A percentile compares a stretch with the other conserved stretches of the same genome.
phyloP scores from a whole-genome alignment of 2,113 vertebrate species.

The human region DNA sequence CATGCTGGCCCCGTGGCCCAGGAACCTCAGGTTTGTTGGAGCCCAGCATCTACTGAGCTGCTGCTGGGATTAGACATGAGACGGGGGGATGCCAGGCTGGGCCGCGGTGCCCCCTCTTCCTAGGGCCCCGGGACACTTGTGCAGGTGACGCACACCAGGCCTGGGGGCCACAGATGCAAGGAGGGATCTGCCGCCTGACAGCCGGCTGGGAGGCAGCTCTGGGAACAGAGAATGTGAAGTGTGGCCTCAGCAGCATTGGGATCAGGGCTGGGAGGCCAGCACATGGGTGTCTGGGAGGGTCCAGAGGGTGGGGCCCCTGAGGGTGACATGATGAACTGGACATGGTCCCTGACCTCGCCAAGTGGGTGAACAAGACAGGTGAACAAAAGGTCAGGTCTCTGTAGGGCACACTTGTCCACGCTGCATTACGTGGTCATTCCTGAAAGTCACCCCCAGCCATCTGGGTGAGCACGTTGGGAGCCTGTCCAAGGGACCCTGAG shows the following conservation, averaged over 20 bases:
- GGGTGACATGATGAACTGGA: background rate
- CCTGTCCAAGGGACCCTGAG: background rate
- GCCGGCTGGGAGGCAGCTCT: background rate
- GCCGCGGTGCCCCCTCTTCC: background rate
- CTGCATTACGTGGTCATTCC: accelerated
- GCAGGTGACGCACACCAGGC: background rate
- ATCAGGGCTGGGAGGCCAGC: background rate
- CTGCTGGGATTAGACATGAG: background rate
- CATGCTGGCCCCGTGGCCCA: background rate
- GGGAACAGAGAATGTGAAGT: background rate
- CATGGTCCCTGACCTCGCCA: background rate
- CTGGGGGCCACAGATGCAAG: background rate
- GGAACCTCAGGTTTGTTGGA: background rate
- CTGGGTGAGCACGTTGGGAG: background rate
- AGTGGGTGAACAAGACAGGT: background rate
- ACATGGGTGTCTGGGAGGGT: background rate
- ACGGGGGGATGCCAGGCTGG: background rate
- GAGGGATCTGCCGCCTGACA: background rate
- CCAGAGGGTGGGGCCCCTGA: accelerated
- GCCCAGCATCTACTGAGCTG: background rate
- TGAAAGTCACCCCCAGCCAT: background rate
- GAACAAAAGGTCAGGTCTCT: background rate
- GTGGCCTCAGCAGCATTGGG: background rate
- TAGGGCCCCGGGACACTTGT: background rate
- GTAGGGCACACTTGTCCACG: background rate